Conservation (phyloP, 2,888 invertebrate species). For the Drosophila koepferae region DNA sequence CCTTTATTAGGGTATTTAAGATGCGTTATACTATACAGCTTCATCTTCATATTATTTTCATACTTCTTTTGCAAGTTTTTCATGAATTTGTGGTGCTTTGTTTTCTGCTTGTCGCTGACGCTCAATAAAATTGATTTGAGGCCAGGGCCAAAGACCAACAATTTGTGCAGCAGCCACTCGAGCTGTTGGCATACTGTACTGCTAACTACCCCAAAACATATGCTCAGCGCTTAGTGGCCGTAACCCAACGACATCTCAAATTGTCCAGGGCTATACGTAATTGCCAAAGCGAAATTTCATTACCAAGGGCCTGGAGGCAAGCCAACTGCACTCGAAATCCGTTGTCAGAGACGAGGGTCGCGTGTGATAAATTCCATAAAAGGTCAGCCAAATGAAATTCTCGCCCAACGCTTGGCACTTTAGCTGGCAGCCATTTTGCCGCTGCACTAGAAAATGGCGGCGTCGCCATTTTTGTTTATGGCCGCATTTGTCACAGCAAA, state of each 20-base stretch:
- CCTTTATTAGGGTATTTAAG: background rate
- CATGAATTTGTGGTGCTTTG: slow-evolving; percentile 36
- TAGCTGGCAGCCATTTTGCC: slow-evolving; percentile 71
- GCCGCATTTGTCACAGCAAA: slow-evolving; percentile 74
- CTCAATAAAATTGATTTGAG: slow-evolving; percentile 60
- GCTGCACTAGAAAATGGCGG: slow-evolving; percentile 69
- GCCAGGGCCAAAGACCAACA: slow-evolving; percentile 26
- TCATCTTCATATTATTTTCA: background rate
- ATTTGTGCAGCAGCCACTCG: slow-evolving; percentile 56
- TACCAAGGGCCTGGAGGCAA: slow-evolving; percentile 37
- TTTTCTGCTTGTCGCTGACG: slow-evolving; percentile 29
- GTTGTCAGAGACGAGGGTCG: slow-evolving; percentile 39
- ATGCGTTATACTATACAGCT: no score
- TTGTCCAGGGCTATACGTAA: slow-evolving; percentile 50
- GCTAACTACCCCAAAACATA: slow-evolving; percentile 24
- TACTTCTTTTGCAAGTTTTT: slow-evolving; percentile 21
- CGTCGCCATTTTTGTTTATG: slow-evolving; percentile 75
- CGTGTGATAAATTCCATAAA: slow-evolving; percentile 74
- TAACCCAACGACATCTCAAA: slow-evolving; percentile 35
- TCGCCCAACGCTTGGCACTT: slow-evolving; percentile 51
- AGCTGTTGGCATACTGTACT: slow-evolving; percentile 43
- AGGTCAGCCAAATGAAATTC: slow-evolving; percentile 70
- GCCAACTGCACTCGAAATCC: slow-evolving; percentile 31
- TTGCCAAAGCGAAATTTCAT: slow-evolving; percentile 73
- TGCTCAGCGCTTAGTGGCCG: slow-evolving; percentile 19